These are phyloP conservation scores for Arvicanthis niloticus DNA, from an alignment of 2,113 vertebrate species.

Conservation along the genomic window DNA sequence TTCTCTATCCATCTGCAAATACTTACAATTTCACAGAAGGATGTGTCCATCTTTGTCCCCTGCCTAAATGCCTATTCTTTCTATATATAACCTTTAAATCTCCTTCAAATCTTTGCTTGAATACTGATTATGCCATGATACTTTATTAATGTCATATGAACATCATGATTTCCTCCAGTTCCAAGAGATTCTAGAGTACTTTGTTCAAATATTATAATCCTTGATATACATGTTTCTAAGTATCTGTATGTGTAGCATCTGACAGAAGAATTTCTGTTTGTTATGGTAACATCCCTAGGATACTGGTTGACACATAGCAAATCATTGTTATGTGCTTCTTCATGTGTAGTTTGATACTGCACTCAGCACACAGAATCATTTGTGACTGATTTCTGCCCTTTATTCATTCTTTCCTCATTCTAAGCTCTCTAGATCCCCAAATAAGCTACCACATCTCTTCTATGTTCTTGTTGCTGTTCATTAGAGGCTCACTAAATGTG, in stretches of 20 bases:
- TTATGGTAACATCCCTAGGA: background rate
- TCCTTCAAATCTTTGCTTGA: conserved; percentile 15
- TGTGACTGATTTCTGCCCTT: conserved; percentile 8
- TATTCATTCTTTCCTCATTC: background rate
- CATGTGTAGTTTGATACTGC: background rate
- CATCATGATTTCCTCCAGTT: background rate
- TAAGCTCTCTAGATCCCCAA: conserved; percentile 40
- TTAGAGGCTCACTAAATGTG: conserved; percentile 21
- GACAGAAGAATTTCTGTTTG: background rate
- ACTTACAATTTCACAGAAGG: conserved; percentile 44
- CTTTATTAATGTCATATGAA: background rate
- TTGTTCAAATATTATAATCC: background rate
- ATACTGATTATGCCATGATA: background rate
- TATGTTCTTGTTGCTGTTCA: conserved; percentile 13
- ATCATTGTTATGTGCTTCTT: background rate
- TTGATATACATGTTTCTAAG: background rate
- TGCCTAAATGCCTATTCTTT: background rate
- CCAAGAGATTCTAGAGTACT: background rate
- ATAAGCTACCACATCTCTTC: conserved; percentile 28
- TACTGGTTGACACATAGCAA: background rate
- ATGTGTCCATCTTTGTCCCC: background rate
- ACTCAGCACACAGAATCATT: background rate
- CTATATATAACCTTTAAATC: background rate
- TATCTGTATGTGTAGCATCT: background rate
- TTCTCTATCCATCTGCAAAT: background rate